phyloP scores from a whole-genome alignment of 2,888 invertebrate genomes.

The Drosophila vallismaia region DNA sequence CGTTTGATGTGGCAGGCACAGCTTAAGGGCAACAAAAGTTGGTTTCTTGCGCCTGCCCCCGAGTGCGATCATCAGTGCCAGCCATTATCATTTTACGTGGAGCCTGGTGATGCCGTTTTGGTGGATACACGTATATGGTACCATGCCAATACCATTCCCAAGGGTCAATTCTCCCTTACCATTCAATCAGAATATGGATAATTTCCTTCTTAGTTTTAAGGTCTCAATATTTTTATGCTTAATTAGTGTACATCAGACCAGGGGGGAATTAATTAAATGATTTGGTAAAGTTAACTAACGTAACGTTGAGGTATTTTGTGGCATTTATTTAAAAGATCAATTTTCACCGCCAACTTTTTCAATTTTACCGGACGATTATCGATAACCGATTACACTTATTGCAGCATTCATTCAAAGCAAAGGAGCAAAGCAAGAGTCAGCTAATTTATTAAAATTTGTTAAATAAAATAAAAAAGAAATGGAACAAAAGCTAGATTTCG shows the following conservation, averaged over 20 bases:
- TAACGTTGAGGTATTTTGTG: too few species aligned
- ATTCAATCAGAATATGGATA: conserved; percentile 95
- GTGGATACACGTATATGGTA: conserved; percentile 97
- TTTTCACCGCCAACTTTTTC: not conserved
- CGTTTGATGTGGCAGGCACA: conserved; percentile 98
- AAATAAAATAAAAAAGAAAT: not conserved
- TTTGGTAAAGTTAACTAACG: too few species aligned
- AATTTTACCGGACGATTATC: not conserved
- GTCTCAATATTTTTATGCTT: not conserved
- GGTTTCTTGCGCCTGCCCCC: conserved; percentile 93
- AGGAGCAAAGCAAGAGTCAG: not conserved
- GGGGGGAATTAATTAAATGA: too few species aligned
- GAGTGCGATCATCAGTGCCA: conserved; percentile 93
- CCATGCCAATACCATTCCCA: conserved; percentile 92
- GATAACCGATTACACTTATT: not conserved
- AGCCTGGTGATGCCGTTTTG: conserved; percentile 94
- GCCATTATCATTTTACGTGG: conserved; percentile 90
- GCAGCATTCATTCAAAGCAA: conserved; percentile 18
- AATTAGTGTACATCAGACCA: too few species aligned
- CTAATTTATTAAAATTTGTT: not conserved
- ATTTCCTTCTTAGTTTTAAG: not conserved
- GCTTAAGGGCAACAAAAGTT: conserved; percentile 92
- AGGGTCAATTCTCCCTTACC: conserved; percentile 92
- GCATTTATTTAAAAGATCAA: conserved; percentile 7
- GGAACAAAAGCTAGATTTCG: conserved; percentile 19